These are phyloP conservation scores for Syrphus vitripennis DNA, from an alignment of 2,888 invertebrate genomes.

Conservation along the genomic window DNA sequence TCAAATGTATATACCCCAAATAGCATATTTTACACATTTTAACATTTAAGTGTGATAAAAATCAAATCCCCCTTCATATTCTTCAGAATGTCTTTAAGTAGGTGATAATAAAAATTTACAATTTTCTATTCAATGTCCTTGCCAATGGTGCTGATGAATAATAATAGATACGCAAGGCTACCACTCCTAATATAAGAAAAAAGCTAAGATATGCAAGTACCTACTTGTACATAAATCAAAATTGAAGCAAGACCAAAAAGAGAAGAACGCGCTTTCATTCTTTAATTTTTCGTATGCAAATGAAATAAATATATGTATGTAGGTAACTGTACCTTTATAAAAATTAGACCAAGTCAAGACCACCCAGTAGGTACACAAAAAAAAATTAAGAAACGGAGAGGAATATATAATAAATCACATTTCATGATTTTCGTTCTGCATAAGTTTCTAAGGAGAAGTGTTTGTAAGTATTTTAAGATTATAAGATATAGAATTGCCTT, in stretches of 20 bases:
- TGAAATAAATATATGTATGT: not conserved
- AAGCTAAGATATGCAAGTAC: not conserved
- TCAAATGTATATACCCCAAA: not conserved
- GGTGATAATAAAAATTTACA: not conserved
- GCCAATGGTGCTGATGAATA: slow-evolving; percentile 17
- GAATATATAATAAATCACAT: not conserved
- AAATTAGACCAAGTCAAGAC: not conserved
- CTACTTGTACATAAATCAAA: not conserved
- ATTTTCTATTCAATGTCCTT: not conserved
- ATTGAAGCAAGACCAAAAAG: not conserved
- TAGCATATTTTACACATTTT: slow-evolving; percentile 12
- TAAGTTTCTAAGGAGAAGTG: slow-evolving; percentile 8
- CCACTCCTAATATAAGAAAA: not conserved
- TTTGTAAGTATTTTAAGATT: slow-evolving; percentile 10
- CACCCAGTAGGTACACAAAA: not conserved
- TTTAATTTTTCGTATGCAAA: slow-evolving; percentile 2
- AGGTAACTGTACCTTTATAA: not conserved
- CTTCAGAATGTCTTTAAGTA: not conserved
- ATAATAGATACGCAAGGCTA: not conserved
- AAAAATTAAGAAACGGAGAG: no score
- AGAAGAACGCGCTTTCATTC: not conserved
- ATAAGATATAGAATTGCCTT: slow-evolving; percentile 5
- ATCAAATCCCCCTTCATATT: not conserved
- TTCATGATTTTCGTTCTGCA: not conserved
- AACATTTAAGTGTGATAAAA: not conserved